Percentiles rank a stretch among this genome's conserved stretches.
Conservation (phyloP, 2,888 invertebrate genomes). For the Trypoxylon attenuatum region DNA sequence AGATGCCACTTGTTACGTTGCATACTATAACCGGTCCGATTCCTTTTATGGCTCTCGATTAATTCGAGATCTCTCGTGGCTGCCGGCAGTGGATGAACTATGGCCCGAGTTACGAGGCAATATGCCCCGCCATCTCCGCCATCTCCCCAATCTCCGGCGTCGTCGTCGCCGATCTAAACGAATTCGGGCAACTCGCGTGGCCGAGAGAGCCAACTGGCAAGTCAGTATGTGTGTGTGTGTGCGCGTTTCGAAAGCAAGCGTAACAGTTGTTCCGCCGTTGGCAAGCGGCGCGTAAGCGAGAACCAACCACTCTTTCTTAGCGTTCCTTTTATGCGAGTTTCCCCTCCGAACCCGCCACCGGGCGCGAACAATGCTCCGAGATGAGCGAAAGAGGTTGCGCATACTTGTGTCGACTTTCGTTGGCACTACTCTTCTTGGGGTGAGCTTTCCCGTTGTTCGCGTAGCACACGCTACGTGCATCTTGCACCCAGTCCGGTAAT, state of each 20-base stretch:
- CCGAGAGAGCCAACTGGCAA: not conserved
- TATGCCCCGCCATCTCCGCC: not conserved
- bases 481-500: not conserved
- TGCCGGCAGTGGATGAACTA: too few relatives aligned
- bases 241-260: too few relatives aligned
- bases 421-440: not conserved
- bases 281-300: too few relatives aligned
- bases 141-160: not conserved
- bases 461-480: not conserved
- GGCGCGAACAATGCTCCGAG: too few relatives aligned
- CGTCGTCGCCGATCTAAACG: not conserved
- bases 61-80: not conserved
- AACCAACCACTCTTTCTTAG: too few relatives aligned
- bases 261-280: too few relatives aligned
- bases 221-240: not conserved
- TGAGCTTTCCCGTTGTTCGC: too few relatives aligned
- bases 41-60: slow-evolving; percentile 15
- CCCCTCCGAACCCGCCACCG: too few relatives aligned
- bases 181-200: not conserved
- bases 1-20: slow-evolving; percentile 73
- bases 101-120: too few relatives aligned
- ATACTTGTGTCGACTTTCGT: not conserved
- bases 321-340: too few relatives aligned
- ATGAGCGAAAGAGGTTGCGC: too few relatives aligned
- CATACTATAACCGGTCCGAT: slow-evolving; percentile 18